Percentiles rank a stretch among this genome's conserved stretches.
Conservation (phyloP, 2,888 invertebrate species). For the Dromius quadrimaculatus region DNA sequence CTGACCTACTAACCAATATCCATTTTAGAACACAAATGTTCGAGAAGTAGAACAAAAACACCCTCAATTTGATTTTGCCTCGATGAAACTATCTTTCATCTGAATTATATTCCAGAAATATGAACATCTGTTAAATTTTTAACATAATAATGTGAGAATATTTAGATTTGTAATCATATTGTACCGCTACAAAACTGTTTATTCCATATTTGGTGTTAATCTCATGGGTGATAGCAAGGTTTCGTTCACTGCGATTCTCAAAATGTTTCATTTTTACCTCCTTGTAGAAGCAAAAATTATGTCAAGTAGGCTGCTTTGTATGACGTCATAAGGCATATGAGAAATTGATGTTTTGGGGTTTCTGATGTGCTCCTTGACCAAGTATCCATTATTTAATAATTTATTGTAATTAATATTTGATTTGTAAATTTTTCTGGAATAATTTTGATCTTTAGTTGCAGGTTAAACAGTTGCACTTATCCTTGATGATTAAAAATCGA, state of each 20-base stretch:
- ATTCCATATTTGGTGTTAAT: slow-evolving; percentile 34
- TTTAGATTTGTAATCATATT: slow-evolving; percentile 30
- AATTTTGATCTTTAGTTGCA: background rate
- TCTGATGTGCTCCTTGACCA: slow-evolving; percentile 34
- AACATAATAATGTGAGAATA: background rate
- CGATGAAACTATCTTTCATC: background rate
- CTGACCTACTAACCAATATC: slow-evolving; percentile 41
- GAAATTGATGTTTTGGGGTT: slow-evolving; percentile 11
- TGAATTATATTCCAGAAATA: background rate
- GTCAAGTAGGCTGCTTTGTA: no score
- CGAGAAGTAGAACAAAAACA: background rate
- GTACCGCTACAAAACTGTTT: slow-evolving; percentile 15
- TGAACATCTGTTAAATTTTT: background rate
- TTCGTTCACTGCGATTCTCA: slow-evolving; percentile 11
- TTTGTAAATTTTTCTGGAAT: slow-evolving; percentile 1
- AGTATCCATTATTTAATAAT: slow-evolving; percentile 7
- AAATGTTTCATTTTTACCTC: slow-evolving; percentile 14
- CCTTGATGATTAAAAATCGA: slow-evolving; percentile 12
- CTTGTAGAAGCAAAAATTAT: background rate
- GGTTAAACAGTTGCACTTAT: background rate
- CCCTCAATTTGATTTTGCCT: slow-evolving; percentile 9
- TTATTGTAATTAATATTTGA: background rate
- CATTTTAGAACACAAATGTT: slow-evolving; percentile 31
- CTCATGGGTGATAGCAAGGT: slow-evolving; percentile 35
- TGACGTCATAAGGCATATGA: background rate